phyloP scores from a whole-genome alignment of 2,797 vertebrate genomes.

The Cirrhinus molitorella region DNA sequence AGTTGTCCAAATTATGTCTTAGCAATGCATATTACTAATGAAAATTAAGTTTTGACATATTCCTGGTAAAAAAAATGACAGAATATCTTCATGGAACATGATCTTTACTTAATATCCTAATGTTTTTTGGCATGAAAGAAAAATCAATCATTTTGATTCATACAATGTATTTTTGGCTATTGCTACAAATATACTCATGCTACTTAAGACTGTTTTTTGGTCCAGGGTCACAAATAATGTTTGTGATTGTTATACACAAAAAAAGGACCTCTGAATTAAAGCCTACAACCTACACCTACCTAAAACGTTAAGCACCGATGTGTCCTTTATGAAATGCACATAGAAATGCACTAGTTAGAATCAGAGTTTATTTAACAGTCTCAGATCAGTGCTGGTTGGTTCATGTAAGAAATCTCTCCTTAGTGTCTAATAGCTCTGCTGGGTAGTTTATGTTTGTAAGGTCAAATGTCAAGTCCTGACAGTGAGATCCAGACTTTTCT shows the following conservation, averaged over 20 bases:
- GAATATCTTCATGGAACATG: no score
- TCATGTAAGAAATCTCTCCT: slow-evolving; percentile 5
- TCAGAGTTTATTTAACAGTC: not conserved
- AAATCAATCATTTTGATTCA: no score
- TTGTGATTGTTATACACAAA: not conserved
- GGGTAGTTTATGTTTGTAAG: not conserved
- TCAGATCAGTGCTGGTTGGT: not conserved
- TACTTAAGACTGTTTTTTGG: no score
- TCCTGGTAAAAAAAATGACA: no score
- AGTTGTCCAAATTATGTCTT: no score
- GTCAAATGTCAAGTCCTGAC: not conserved
- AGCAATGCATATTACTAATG: no score
- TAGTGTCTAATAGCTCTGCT: not conserved
- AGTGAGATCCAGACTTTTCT: slow-evolving; percentile 12
- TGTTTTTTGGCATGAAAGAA: no score
- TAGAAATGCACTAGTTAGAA: not conserved
- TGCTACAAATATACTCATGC: no score
- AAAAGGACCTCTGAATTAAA: not conserved
- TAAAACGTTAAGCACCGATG: not conserved
- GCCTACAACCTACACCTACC: not conserved
- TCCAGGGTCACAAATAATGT: not conserved
- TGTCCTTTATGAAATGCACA: not conserved
- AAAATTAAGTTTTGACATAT: no score
- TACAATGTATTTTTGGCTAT: no score
- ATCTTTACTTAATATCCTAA: no score